Percentiles rank a stretch among this genome's conserved stretches.
Conservation (phyloP, 1,140 invertebrate genomes). For the Trachymyrmex septentrionalis region DNA sequence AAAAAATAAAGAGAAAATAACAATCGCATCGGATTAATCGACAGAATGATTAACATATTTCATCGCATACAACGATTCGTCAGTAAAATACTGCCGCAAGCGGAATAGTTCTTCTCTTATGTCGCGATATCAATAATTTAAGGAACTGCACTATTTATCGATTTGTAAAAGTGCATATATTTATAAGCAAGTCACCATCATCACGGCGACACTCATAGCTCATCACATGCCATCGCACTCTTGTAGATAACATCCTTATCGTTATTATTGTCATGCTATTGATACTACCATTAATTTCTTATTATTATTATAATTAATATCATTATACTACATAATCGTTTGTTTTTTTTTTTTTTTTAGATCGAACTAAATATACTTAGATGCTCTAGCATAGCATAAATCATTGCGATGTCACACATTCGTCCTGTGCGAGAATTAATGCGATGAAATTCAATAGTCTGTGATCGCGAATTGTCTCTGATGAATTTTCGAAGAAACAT, state of each 20-base stretch:
- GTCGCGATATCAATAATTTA: slow-evolving; percentile 36
- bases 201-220: slow-evolving; percentile 21
- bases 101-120: slow-evolving; percentile 5
- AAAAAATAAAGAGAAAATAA: slow-evolving; percentile 3
- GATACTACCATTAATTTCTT: background rate
- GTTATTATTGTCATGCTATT: slow-evolving; percentile 43
- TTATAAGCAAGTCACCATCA: slow-evolving; percentile 2
- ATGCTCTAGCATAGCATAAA: slow-evolving; percentile 15
- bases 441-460: background rate
- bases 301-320: slow-evolving; percentile 32
- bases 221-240: slow-evolving; percentile 32
- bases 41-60: slow-evolving; percentile 1
- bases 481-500: background rate
- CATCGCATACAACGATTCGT: slow-evolving; percentile 23
- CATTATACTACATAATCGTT: background rate
- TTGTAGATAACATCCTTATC: slow-evolving; percentile 70
- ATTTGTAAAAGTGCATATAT: slow-evolving; percentile 1
- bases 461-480: background rate
- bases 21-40: slow-evolving; percentile 50
- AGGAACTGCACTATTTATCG: slow-evolving; percentile 19
- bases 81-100: background rate
- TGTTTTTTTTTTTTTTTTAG: slow-evolving; percentile 22
- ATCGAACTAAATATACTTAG: slow-evolving; percentile 2
- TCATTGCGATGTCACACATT: slow-evolving; percentile 21
- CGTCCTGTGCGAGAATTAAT: slow-evolving; percentile 10